Percentiles rank a stretch among this genome's conserved stretches.
Conservation (phyloP, 2,797 vertebrate genomes). For the Sebastes hubbsi region DNA sequence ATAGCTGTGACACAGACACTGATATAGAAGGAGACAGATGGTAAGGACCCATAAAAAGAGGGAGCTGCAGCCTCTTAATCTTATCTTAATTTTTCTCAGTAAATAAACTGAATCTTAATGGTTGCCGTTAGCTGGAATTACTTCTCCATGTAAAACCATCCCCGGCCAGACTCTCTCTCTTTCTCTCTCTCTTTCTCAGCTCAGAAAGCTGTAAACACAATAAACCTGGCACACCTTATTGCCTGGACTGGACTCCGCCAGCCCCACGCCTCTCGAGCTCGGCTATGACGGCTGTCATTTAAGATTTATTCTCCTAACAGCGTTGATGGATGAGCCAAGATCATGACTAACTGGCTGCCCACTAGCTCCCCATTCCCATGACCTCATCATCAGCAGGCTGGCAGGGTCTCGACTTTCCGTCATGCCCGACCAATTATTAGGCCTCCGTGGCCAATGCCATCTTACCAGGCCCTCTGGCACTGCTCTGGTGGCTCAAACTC, state of each 20-base stretch:
- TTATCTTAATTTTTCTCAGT: conserved; percentile 62
- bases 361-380: conserved; percentile 60
- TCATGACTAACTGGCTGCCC: conserved; percentile 71
- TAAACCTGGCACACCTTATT: conserved; percentile 46
- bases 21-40: conserved; percentile 51
- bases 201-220: conserved; percentile 39
- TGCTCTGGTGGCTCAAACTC: conserved; percentile 18
- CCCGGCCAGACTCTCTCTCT: background rate
- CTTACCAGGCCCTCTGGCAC: conserved; percentile 29
- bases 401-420: conserved; percentile 65
- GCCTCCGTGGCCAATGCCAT: conserved; percentile 45
- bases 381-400: conserved; percentile 71
- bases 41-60: conserved; percentile 49
- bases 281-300: conserved; percentile 54
- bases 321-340: conserved; percentile 72
- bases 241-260: conserved; percentile 1
- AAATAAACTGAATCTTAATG: conserved; percentile 65
- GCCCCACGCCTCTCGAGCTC: conserved; percentile 12
- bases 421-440: conserved; percentile 65
- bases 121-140: conserved; percentile 51
- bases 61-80: conserved; percentile 55
- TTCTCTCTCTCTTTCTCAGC: background rate
- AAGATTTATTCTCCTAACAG: conserved; percentile 68
- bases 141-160: conserved; percentile 39
- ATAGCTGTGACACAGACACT: background rate